Evolutionary conservation across 2,113 vertebrate genomes (phyloP).

Genomic region (Equus quagga): DNA sequence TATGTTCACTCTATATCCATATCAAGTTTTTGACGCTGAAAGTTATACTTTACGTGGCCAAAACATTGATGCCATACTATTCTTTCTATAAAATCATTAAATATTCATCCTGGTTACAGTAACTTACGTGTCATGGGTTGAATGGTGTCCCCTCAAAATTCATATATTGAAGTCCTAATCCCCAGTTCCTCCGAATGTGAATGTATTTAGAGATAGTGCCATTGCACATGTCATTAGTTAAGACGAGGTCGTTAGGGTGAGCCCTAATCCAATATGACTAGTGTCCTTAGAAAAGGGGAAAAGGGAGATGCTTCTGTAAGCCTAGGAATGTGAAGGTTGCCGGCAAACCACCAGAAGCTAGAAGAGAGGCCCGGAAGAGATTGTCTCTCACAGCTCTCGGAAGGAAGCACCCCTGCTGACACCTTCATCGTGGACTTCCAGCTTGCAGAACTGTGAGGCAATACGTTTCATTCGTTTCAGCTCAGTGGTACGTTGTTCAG

Average conservation of each 20-base stretch:
- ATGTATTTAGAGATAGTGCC: background rate
- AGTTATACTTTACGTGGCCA: background rate
- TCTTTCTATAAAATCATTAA: background rate
- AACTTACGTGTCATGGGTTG: background rate
- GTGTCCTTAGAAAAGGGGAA: background rate
- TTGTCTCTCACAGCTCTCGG: background rate
- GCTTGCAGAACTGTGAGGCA: background rate
- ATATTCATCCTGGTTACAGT: background rate
- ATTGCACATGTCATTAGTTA: background rate
- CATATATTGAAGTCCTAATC: background rate
- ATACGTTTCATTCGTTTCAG: background rate
- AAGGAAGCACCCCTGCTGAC: background rate
- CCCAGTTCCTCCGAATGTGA: background rate
- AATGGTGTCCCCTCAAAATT: background rate
- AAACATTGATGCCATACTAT: background rate
- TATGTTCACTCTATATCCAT: background rate
- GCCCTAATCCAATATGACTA: background rate
- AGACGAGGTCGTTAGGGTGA: background rate
- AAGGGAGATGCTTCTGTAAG: background rate
- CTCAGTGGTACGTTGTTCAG: background rate
- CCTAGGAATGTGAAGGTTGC: background rate
- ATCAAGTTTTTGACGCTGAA: slow-evolving; percentile 21
- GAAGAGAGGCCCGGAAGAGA: background rate
- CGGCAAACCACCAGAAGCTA: background rate
- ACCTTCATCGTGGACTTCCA: background rate